phyloP scores from a whole-genome alignment of 2,888 invertebrate species.

The Lasioglossum oenotherae region DNA sequence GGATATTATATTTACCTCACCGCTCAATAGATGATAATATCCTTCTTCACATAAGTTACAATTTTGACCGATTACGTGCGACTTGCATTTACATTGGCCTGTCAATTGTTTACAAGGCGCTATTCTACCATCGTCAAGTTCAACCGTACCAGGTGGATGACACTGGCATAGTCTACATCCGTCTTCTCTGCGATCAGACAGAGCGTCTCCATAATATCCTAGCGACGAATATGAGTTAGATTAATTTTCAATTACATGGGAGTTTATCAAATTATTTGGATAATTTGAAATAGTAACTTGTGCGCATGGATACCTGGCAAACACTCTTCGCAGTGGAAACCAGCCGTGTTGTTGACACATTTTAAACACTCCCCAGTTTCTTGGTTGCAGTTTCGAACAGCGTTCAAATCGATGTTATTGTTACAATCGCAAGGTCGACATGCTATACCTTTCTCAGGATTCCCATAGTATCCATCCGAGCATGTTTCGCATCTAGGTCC shows the following conservation, averaged over 20 bases:
- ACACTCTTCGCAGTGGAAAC: conserved; percentile 96
- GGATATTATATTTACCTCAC: conserved; percentile 85
- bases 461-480: conserved; percentile 97
- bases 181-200: conserved; percentile 95
- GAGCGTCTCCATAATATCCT: conserved; percentile 97
- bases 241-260: not conserved
- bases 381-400: conserved; percentile 98
- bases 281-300: not conserved
- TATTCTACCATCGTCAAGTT: conserved; percentile 88
- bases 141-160: conserved; percentile 92
- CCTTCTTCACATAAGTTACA: conserved; percentile 95
- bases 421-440: conserved; percentile 97
- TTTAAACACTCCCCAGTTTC: conserved; percentile 97
- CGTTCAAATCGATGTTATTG: conserved; percentile 96
- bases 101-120: conserved; percentile 93
- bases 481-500: conserved; percentile 96
- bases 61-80: conserved; percentile 92
- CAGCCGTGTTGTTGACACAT: conserved; percentile 98
- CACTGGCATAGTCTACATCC: conserved; percentile 95
- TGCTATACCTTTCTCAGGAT: conserved; percentile 92
- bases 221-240: conserved; percentile 7
- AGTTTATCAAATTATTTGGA: not conserved
- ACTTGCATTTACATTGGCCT: conserved; percentile 92
- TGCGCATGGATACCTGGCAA: conserved; percentile 88
- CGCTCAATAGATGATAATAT: conserved; percentile 92